These are phyloP conservation scores for Actinia tenebrosa DNA, from an alignment of 64 coral and sea anemone species.

Conservation along the genomic window DNA sequence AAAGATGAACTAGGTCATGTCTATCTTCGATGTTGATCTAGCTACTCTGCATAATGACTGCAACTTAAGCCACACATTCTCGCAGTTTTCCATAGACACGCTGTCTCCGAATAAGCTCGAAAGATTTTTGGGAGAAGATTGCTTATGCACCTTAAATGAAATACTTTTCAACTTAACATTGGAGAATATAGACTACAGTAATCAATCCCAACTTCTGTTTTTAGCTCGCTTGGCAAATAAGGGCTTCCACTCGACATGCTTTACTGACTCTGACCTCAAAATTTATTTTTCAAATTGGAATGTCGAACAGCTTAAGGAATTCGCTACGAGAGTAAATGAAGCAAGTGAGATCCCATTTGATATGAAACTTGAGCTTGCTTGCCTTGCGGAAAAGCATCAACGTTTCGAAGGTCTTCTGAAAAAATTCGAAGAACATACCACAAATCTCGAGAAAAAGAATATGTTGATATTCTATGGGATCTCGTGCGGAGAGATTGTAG, in stretches of 20 bases:
- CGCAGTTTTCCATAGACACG: neutral
- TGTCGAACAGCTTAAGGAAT: neutral
- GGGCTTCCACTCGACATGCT: neutral
- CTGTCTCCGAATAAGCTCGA: neutral
- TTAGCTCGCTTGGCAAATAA: neutral
- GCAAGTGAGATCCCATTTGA: neutral
- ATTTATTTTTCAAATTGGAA: neutral
- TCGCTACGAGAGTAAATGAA: neutral
- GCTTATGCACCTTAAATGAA: neutral
- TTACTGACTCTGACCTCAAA: neutral
- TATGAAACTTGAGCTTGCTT: neutral
- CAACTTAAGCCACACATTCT: neutral
- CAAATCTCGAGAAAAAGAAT: neutral
- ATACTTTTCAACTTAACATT: neutral
- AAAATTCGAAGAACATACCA: neutral
- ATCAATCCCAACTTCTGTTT: neutral
- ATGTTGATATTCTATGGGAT: neutral
- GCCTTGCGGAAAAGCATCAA: neutral
- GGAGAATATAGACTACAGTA: neutral
- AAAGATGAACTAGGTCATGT: neutral
- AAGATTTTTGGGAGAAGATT: neutral
- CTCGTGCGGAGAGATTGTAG: neutral
- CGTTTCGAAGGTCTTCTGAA: neutral
- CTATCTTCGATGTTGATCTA: neutral
- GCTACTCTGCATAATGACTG: neutral